Evolutionary conservation across 2,797 vertebrate species (phyloP).

Genomic region (Pampus argenteus): DNA sequence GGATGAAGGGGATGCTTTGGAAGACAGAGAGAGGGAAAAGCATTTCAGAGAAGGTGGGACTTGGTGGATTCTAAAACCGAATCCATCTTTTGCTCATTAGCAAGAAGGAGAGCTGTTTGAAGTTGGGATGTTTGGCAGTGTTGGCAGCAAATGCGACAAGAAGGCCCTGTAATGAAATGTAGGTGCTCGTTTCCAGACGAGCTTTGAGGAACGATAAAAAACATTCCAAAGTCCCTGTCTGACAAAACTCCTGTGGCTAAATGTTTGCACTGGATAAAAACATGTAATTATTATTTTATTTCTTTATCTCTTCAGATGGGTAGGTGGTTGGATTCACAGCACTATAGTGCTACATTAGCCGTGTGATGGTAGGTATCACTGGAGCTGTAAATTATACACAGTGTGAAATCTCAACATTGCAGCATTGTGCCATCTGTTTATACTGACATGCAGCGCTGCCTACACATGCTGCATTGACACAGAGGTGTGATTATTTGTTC

Average conservation of each 20-base stretch:
- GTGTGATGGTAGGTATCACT: slow-evolving; percentile 55
- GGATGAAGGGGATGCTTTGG: slow-evolving; percentile 59
- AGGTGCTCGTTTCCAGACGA: slow-evolving; percentile 44
- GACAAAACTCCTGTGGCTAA: slow-evolving; percentile 46
- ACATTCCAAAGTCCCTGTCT: slow-evolving; percentile 18
- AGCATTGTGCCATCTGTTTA: slow-evolving; percentile 66
- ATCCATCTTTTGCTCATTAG: slow-evolving; percentile 78
- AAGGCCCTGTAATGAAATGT: slow-evolving; percentile 58
- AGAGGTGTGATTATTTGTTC: slow-evolving; percentile 35
- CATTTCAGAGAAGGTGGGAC: slow-evolving; percentile 68
- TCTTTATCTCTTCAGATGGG: slow-evolving; percentile 25
- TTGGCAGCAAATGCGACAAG: slow-evolving; percentile 65
- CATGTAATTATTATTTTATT: background rate
- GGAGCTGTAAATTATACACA: slow-evolving; percentile 75
- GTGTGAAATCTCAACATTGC: slow-evolving; percentile 72
- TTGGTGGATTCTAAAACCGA: slow-evolving; percentile 66
- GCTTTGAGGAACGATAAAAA: slow-evolving; percentile 51
- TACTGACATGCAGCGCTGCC: slow-evolving; percentile 39
- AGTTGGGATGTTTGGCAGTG: slow-evolving; percentile 68
- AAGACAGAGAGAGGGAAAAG: slow-evolving; percentile 68
- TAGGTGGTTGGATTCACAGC: slow-evolving; percentile 37
- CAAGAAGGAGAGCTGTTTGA: slow-evolving; percentile 71
- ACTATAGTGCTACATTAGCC: slow-evolving; percentile 43
- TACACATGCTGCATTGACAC: slow-evolving; percentile 38
- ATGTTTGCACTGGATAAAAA: slow-evolving; percentile 44